Evolutionary conservation across 2,797 vertebrate species (phyloP).

Genomic region (Cossypha heuglini): DNA sequence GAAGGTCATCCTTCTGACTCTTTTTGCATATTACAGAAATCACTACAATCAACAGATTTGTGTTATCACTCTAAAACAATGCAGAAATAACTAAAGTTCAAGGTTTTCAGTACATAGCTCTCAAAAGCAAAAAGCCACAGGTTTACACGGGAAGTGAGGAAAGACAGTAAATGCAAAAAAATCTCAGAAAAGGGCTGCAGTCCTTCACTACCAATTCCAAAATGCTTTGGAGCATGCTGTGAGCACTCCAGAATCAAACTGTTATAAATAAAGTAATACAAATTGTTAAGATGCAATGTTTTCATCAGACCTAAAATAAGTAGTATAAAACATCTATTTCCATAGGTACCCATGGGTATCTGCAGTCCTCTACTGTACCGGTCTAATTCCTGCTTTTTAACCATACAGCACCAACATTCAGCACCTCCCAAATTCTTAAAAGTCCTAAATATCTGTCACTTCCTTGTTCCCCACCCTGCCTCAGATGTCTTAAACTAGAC

Average conservation of each 20-base stretch:
- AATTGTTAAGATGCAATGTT: neutral
- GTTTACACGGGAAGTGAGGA: neutral
- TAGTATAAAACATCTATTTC: neutral
- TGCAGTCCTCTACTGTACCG: accelerated
- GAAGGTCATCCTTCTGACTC: neutral
- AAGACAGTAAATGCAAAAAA: neutral
- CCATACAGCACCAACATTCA: neutral
- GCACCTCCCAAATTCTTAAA: neutral
- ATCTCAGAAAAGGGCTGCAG: neutral
- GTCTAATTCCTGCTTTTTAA: neutral
- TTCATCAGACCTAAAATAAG: neutral
- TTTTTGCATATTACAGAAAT: neutral
- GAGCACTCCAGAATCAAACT: neutral
- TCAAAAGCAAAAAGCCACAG: neutral
- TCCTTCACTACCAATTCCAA: neutral
- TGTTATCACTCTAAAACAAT: neutral
- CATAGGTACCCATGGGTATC: neutral
- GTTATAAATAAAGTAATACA: neutral
- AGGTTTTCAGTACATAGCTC: neutral
- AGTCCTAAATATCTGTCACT: neutral
- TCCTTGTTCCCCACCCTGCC: neutral
- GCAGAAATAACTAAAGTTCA: neutral
- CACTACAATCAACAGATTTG: neutral
- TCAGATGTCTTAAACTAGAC: neutral
- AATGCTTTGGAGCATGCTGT: neutral